A percentile compares a stretch with the other conserved stretches of the same genome.
Evolutionary conservation across 2,797 vertebrate genomes (phyloP).

Genomic region (Clarias platycephalus): DNA sequence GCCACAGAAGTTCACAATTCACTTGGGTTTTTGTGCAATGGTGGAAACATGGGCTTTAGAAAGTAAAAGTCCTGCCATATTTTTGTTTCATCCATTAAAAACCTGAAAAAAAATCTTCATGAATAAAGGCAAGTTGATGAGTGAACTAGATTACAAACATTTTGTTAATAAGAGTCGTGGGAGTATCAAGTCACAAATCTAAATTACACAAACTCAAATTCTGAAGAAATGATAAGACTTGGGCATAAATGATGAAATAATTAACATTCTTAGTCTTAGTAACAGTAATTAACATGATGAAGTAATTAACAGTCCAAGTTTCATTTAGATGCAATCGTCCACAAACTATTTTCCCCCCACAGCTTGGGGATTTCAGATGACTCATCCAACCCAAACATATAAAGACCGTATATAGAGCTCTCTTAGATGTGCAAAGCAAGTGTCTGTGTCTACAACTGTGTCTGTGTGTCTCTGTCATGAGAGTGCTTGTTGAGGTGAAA

Average conservation of each 20-base stretch:
- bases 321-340: background rate
- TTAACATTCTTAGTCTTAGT: slow-evolving; percentile 7
- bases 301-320: slow-evolving; percentile 8
- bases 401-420: background rate
- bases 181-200: background rate
- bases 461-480: background rate
- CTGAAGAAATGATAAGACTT: background rate
- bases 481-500: background rate
- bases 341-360: background rate
- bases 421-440: background rate
- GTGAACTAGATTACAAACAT: too few relatives aligned
- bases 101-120: background rate
- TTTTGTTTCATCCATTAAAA: too few relatives aligned
- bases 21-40: too few relatives aligned
- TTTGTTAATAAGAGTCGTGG: background rate
- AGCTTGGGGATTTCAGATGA: slow-evolving; percentile 21
- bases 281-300: background rate
- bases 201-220: background rate
- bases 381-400: slow-evolving; percentile 16
- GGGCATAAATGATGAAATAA: background rate
- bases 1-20: too few relatives aligned
- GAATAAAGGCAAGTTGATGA: background rate
- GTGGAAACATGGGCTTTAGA: too few relatives aligned
- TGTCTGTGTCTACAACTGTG: background rate
- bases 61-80: too few relatives aligned